These are phyloP conservation scores for Notospermus geniculatus DNA, from an alignment of 1,140 invertebrate genomes.

Conservation along the genomic window DNA sequence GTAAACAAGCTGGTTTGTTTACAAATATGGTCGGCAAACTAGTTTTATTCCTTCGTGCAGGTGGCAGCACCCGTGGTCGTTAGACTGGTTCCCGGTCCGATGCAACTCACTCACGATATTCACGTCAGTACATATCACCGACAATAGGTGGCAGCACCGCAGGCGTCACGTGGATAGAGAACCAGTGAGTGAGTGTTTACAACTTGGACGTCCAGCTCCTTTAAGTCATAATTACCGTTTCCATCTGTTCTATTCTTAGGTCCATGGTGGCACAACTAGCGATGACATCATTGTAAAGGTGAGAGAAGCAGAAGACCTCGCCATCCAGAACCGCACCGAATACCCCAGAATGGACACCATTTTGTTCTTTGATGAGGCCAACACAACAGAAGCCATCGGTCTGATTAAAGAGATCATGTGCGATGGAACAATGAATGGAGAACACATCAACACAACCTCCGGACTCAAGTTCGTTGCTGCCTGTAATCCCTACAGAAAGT, in stretches of 20 bases:
- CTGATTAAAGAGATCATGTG: conserved; percentile 52
- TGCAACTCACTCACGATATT: no score
- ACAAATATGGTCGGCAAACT: no score
- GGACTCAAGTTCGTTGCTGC: conserved; percentile 48
- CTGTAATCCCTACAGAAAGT: conserved; percentile 52
- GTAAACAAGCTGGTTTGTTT: no score
- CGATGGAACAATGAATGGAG: conserved; percentile 40
- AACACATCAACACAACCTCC: conserved; percentile 25
- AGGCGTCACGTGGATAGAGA: no score
- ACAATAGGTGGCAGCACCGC: no score
- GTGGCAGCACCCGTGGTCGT: no score
- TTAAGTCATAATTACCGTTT: no score
- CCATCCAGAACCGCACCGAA: conserved; percentile 28
- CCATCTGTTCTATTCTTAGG: conserved; percentile 24
- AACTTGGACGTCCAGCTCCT: neutral
- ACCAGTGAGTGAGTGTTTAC: no score
- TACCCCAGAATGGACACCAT: conserved; percentile 39
- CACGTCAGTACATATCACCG: no score
- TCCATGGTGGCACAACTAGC: conserved; percentile 47
- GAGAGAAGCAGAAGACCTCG: conserved; percentile 32
- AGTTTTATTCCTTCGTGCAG: no score
- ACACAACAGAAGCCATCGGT: conserved; percentile 51
- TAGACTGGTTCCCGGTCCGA: no score
- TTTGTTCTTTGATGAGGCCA: conserved; percentile 53
- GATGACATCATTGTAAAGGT: conserved; percentile 41